These are phyloP conservation scores for Drosophila prostipennis DNA, from an alignment of 2,888 invertebrate species.

Conservation along the genomic window DNA sequence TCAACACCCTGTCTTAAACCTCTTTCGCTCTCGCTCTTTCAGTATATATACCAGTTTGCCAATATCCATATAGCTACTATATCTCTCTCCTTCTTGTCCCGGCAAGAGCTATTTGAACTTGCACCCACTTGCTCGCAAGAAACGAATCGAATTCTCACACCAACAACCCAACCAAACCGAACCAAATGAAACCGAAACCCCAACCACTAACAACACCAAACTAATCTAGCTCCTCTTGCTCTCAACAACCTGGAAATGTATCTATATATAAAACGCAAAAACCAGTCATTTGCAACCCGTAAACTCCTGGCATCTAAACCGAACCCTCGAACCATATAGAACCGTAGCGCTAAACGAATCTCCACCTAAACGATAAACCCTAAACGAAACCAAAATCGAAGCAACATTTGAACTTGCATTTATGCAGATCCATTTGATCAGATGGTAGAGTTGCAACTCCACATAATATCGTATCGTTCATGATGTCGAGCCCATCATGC, in stretches of 20 bases:
- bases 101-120: slow-evolving; percentile 72
- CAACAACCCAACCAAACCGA: slow-evolving; percentile 7
- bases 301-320: slow-evolving; percentile 63
- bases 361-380: slow-evolving; percentile 58
- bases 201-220: slow-evolving; percentile 36
- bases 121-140: slow-evolving; percentile 58
- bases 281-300: slow-evolving; percentile 59
- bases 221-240: slow-evolving; percentile 46
- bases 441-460: slow-evolving; percentile 84
- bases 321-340: slow-evolving; percentile 38
- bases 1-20: slow-evolving; percentile 21
- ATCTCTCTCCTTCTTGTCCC: slow-evolving; percentile 41
- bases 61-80: slow-evolving; percentile 28
- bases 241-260: slow-evolving; percentile 43
- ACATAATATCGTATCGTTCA: slow-evolving; percentile 83
- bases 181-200: slow-evolving; percentile 3
- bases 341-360: slow-evolving; percentile 49
- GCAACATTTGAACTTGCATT: slow-evolving; percentile 81
- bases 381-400: slow-evolving; percentile 51
- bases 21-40: slow-evolving; percentile 35
- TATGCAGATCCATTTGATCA: slow-evolving; percentile 81
- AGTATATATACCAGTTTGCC: slow-evolving; percentile 33
- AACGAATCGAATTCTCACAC: slow-evolving; percentile 43
- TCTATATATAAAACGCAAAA: slow-evolving; percentile 29
- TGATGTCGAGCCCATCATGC: slow-evolving; percentile 74